phyloP scores from a whole-genome alignment of 2,888 invertebrate genomes.

The Callimorpha dominula region DNA sequence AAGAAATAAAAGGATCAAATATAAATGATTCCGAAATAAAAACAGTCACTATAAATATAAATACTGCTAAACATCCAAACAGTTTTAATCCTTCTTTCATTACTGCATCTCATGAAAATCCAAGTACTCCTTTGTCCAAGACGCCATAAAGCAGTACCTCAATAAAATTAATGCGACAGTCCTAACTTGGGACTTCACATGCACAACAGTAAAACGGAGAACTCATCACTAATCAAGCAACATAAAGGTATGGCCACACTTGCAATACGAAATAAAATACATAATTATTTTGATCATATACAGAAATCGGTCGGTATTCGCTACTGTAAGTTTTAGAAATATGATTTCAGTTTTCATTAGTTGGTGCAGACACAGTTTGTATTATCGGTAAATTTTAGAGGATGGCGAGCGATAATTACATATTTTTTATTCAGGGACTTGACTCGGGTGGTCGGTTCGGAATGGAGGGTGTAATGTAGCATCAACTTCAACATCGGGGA shows the following conservation, averaged over 20 bases:
- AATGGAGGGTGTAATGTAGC: no score
- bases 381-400: no score
- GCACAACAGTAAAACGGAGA: slow-evolving; percentile 12
- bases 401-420: no score
- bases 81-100: slow-evolving; percentile 16
- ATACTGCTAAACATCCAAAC: slow-evolving; percentile 5
- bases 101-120: slow-evolving; percentile 8
- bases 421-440: no score
- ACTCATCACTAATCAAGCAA: slow-evolving; percentile 15
- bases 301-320: neutral
- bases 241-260: slow-evolving; percentile 1
- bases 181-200: slow-evolving; percentile 14
- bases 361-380: no score
- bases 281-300: no score
- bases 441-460: no score
- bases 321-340: no score
- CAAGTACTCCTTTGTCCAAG: slow-evolving; percentile 8
- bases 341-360: no score
- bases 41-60: neutral
- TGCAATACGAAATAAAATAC: neutral
- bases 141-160: slow-evolving; percentile 11
- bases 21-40: neutral
- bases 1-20: neutral
- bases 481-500: no score
- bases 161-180: slow-evolving; percentile 18